Base-by-base conservation (phyloP, 2,113 vertebrate species). In the Bettongia penicillata region DNA sequence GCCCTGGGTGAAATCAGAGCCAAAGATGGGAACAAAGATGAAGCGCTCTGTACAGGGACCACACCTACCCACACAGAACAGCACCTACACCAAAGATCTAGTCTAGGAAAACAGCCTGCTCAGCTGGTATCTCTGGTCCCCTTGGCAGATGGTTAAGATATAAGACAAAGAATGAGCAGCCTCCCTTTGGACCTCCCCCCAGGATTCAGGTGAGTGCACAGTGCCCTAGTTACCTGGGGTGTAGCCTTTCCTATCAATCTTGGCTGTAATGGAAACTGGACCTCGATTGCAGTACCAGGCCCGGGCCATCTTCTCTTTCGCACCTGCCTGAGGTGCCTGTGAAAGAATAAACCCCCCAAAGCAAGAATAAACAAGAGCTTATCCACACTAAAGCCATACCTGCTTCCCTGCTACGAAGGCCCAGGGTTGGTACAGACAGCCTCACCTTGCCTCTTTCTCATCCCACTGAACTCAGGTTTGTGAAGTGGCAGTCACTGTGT, bases 211-310 rank as follows among this genome's bases (percentile, higher is more conserved):
- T 84, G 68, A 84, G 92, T 28, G n/a, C 47, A 89, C 89, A 2
- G 10, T 77, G 25, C 0, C 0, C 28, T 1, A 28, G 92, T 98
- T 94, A 99, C 99, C 99, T 98, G 99, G 99, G 0, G 99, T 99
- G 98, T 99, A 99, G 92, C 99, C 99, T 97, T 99, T 99, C 53
- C 99, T 99, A 97, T 99, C 99, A 0, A 99, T 99, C 98, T 99
- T 99, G 95, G 99, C 99, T 0, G 99, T 99, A 2, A 99, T 98
- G 0, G 99, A 99, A 90, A 99, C 99, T 28, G 99, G 99, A 28
- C 99, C 99, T 0, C 99, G 99, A 96, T 99, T 99, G 95, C 99
- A 99, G 97, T 99, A 99, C 99, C 99, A 99, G 0, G 99, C 98
- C 14, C 99, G 98, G 0, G 99, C 99, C n/a, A 99, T 98, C 95